These are phyloP conservation scores for Apistogramma diplotaenia DNA, from an alignment of 2,113 vertebrate species.

Conservation along the genomic window DNA sequence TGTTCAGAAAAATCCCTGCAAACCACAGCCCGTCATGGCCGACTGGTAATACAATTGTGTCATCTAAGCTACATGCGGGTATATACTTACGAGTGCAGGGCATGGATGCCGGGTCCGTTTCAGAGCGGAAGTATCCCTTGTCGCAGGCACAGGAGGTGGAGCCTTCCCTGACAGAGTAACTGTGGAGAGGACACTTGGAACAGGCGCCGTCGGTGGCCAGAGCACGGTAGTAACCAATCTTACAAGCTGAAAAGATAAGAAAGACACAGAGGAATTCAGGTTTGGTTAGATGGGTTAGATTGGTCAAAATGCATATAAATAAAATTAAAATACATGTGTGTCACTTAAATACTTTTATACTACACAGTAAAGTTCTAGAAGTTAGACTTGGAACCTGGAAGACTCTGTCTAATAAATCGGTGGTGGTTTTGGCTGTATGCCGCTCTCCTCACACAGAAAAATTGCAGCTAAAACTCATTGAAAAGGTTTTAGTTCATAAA, in stretches of 20 bases:
- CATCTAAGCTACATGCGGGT: background rate
- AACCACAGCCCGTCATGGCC: background rate
- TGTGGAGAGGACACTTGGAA: conserved; percentile 93
- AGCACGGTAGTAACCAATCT: conserved; percentile 94
- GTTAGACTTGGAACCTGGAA: background rate
- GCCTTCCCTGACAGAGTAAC: conserved; percentile 93
- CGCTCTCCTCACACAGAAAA: background rate
- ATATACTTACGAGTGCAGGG: conserved; percentile 92
- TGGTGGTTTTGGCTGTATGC: background rate
- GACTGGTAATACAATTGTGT: background rate
- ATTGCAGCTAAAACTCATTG: background rate
- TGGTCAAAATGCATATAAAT: background rate
- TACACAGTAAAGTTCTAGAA: background rate
- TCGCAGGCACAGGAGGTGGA: conserved; percentile 94
- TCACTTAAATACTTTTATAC: background rate
- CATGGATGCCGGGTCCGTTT: conserved; percentile 91
- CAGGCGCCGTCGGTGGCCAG: conserved; percentile 88
- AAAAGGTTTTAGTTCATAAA: background rate
- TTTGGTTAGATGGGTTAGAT: background rate
- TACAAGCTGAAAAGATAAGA: conserved; percentile 84
- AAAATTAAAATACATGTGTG: too few relatives aligned
- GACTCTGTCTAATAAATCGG: background rate
- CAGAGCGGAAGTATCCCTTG: conserved; percentile 90
- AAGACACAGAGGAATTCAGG: background rate
- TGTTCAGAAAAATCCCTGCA: background rate